phyloP scores from a whole-genome alignment of 2,113 vertebrate species.

The Strigops habroptila region DNA sequence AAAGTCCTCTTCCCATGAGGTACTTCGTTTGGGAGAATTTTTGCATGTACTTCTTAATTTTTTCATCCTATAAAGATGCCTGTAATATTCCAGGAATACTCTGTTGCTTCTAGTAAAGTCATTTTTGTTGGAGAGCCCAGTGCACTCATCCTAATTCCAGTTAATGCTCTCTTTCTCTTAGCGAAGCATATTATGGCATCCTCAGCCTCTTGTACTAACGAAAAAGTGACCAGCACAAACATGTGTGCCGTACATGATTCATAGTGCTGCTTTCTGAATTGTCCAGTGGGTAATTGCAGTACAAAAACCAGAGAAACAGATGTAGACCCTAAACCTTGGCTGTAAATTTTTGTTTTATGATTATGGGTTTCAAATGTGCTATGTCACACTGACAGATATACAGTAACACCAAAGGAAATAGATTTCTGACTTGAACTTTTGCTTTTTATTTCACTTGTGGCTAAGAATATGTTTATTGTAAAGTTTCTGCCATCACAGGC shows the following conservation, averaged over 20 bases:
- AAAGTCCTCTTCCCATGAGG: not conserved
- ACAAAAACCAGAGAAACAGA: slow-evolving; percentile 79
- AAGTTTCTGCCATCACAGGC: slow-evolving; percentile 41
- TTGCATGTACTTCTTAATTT: not conserved
- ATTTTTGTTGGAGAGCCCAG: slow-evolving; percentile 33
- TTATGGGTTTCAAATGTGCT: slow-evolving; percentile 79
- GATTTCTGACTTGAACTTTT: slow-evolving; percentile 69
- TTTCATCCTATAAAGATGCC: slow-evolving; percentile 9
- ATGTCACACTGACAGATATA: slow-evolving; percentile 76
- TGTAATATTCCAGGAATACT: not conserved
- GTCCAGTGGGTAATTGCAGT: slow-evolving; percentile 78
- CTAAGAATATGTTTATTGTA: slow-evolving; percentile 65
- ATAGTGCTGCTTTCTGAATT: slow-evolving; percentile 70
- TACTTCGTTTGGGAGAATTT: not conserved
- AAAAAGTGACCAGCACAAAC: slow-evolving; percentile 61
- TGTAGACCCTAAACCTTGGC: slow-evolving; percentile 76
- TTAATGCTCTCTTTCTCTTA: not conserved
- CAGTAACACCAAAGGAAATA: slow-evolving; percentile 73
- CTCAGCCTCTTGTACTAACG: slow-evolving; percentile 30
- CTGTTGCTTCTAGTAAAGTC: slow-evolving; percentile 10
- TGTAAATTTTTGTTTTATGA: slow-evolving; percentile 81
- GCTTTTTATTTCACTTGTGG: slow-evolving; percentile 64
- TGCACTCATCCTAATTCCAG: slow-evolving; percentile 25
- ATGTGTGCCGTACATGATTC: slow-evolving; percentile 68
- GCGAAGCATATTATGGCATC: not conserved